Evolutionary conservation across 1,140 invertebrate species (phyloP).

Genomic region (Apis cerana): DNA sequence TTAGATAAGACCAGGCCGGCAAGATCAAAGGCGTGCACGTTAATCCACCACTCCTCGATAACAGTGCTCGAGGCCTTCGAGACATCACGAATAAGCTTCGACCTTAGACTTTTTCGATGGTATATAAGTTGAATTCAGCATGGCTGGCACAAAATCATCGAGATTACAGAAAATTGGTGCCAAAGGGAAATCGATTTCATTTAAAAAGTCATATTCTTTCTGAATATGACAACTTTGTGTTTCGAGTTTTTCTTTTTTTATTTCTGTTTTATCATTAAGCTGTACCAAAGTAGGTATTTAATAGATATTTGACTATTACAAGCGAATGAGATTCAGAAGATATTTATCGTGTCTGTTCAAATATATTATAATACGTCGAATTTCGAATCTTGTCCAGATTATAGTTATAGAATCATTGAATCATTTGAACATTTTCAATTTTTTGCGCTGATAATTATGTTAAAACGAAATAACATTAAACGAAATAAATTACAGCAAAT

Average conservation of each 20-base stretch:
- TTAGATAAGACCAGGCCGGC: constrained; percentile 65
- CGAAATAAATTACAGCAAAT: neutral
- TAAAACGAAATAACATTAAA: constrained; percentile 21
- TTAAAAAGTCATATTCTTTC: neutral
- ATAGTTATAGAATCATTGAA: constrained; percentile 40
- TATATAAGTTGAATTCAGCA: constrained; percentile 47
- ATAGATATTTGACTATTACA: too few species aligned
- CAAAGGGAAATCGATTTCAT: neutral
- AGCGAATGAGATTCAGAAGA: neutral
- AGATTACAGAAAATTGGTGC: neutral
- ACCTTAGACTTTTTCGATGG: constrained; percentile 60
- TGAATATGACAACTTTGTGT: neutral
- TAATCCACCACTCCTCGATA: constrained; percentile 70
- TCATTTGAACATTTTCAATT: neutral
- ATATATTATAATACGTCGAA: constrained; percentile 56
- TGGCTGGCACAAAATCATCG: constrained; percentile 56
- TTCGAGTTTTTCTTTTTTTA: neutral
- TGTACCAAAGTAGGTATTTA: neutral
- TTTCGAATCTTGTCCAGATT: constrained; percentile 47
- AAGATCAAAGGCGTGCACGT: constrained; percentile 69
- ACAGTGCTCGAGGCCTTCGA: constrained; percentile 62
- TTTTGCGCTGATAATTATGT: constrained; percentile 33
- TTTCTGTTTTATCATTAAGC: too few species aligned
- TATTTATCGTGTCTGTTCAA: constrained; percentile 51
- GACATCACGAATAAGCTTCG: constrained; percentile 65